Base-by-base conservation (phyloP, 2,797 vertebrate genomes). In the Etheostoma perlongum region DNA sequence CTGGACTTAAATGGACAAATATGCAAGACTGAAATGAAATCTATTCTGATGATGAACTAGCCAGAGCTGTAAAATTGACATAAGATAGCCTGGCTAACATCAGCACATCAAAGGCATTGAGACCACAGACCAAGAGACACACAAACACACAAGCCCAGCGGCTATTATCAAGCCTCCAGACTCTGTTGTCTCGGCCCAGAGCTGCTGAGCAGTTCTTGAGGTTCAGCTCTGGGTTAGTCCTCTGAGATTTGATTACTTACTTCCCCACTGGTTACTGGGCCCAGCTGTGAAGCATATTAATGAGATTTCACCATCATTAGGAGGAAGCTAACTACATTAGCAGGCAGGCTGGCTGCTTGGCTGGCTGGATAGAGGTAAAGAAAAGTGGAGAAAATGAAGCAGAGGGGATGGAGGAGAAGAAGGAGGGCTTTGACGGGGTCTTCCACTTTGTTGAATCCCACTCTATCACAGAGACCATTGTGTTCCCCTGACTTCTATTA, bases 221-320 rank as follows among this genome's bases (percentile, higher is more conserved):
- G 92, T 94, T 94, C 94, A 94, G 90, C 91, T 83, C 84, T 88
- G 78, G 93, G 94, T 94, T 93, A 94, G 91, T 87, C 90, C 89
- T 80, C 84, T 15, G 86, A 93, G 93, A 95, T 94, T 91, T 85
- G 93, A 95, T 95, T 94, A 94, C 86, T 84, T 81, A 89, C 90
- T 88, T 93, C 88, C 90, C 89, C 84, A 91, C 90, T 93, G 91
- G 94, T 94, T 89, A 92, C 88, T 80, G 85, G 86, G 87, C 83
- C 90, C 89, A 92, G 92, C 93, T 94, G 93, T 89, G 91, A 93
- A 88, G 92, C 93, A 94, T 94, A 95, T 95, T 95, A 94, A 95
- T 95, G 85, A 94, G 91, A 95, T 94, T 94, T 93, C 84, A 79
- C 87, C 81, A 85, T 94, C 93, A 92, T 95, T 95, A 94, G 87